Base-by-base conservation (phyloP, 2,888 invertebrate genomes). In the Megalurothrips usitatus region DNA sequence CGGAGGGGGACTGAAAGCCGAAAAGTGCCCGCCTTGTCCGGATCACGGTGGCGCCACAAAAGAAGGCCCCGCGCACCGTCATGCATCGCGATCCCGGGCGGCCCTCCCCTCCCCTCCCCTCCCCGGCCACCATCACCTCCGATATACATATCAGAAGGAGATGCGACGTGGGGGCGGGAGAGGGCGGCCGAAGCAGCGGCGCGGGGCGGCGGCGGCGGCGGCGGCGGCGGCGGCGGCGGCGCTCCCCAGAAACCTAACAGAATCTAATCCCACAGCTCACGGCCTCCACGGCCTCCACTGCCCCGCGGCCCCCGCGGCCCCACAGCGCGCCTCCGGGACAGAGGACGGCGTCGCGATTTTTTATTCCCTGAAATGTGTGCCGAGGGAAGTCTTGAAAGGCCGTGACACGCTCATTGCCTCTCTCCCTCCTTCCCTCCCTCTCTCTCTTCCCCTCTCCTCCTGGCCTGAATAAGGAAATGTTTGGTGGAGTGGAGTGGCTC, bases 281-380 rank as follows among this genome's bases (percentile, higher is more conserved):
- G 52, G 52, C 52, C 19, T 2, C 34, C 34, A 43, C 34, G 34
- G 34, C 34, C 34, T 43, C 34, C 34, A 6, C 34, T 43, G 34
- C 34, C 34, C 34, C 58, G 58, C 58, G 17, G 58, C 58, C 58
- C 11, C 19, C 14, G 52, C 49, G 49, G 49, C 49, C 49, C 49
- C 49, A 12, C 10, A 9, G 52, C 52, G 52, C 14, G 14, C 14
- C 14, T 19, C 52, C 52, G 52, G 52, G 14, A 12, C 52, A 19
- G 52, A 19, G 19, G 58, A 58, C 19, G 58, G 17, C 19, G 19
- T 19, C 68, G n/a, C 68, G 68, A 75, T 75, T 75, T 75, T 75
- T 75, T 75, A 75, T 75, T 75, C 68, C 26, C 26, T 26, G 68
- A 75, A 75, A 75, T 75, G 68, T 75, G 68, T 75, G 26, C 68